These are phyloP conservation scores for Trisateles emortualis DNA, from an alignment of 2,888 invertebrate genomes.

Conservation along the genomic window DNA sequence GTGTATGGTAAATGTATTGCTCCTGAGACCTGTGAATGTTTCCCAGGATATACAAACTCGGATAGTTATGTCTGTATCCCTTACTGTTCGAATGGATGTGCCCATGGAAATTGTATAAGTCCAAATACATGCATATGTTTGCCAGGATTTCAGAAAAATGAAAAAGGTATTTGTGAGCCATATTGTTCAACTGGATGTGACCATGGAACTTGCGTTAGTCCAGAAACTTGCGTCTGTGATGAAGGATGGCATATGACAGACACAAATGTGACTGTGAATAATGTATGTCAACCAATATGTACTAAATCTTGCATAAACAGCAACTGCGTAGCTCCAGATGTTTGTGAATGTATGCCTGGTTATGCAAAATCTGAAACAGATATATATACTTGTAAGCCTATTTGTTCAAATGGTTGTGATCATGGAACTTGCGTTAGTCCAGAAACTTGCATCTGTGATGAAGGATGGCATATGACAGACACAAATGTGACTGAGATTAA, in stretches of 20 bases:
- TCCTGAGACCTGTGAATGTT: slow-evolving; percentile 20
- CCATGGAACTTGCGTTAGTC: slow-evolving; percentile 17
- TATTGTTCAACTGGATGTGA: slow-evolving; percentile 22
- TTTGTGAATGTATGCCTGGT: slow-evolving; percentile 22
- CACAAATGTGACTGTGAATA: neutral
- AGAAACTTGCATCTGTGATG: slow-evolving; percentile 11
- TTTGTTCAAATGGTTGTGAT: slow-evolving; percentile 6
- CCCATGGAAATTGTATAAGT: slow-evolving; percentile 12
- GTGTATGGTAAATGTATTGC: slow-evolving; percentile 14
- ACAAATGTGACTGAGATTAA: neutral
- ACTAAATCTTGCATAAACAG: slow-evolving; percentile 15
- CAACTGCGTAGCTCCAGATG: slow-evolving; percentile 17
- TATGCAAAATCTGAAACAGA: neutral
- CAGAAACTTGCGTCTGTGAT: slow-evolving; percentile 28
- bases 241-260: slow-evolving; percentile 18
- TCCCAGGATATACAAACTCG: slow-evolving; percentile 3
- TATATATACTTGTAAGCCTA: slow-evolving; percentile 1
- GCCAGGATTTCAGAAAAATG: neutral
- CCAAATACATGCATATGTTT: slow-evolving; percentile 5
- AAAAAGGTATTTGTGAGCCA: slow-evolving; percentile 16
- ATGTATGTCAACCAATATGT: slow-evolving; percentile 23
- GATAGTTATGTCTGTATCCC: slow-evolving; percentile 21
- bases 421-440: slow-evolving; percentile 12
- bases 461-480: slow-evolving; percentile 7
- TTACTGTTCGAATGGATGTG: slow-evolving; percentile 20